Evolutionary conservation across 23 tunicate species (phyloP).

Genomic region (Ciona savignyi): DNA sequence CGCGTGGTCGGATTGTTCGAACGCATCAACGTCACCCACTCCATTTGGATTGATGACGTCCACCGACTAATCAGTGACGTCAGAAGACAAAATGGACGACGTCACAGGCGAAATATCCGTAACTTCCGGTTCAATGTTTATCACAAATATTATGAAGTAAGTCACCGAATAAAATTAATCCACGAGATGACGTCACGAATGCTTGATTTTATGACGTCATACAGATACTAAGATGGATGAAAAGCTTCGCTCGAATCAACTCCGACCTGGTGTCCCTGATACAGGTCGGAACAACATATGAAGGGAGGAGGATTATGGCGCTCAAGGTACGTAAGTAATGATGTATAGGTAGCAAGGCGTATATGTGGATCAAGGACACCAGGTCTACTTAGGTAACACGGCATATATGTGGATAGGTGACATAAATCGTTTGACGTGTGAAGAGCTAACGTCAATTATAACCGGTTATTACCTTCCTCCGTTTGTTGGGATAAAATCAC

Average conservation of each 20-base stretch:
- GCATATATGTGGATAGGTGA: no score
- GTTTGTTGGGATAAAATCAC: no score
- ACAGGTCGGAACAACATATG: constrained; percentile 55
- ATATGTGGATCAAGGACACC: no score
- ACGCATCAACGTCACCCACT: constrained; percentile 1
- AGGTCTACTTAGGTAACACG: no score
- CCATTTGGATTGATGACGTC: constrained; percentile 32
- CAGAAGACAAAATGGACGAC: background rate
- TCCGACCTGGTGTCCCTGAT: constrained; percentile 26
- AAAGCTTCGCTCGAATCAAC: constrained; percentile 22
- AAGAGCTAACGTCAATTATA: no score
- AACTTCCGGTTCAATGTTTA: constrained; percentile 25
- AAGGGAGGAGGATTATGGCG: constrained; percentile 42
- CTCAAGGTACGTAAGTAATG: constrained; percentile 59
- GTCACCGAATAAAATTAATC: background rate
- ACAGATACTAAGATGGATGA: constrained; percentile 61
- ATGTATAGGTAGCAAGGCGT: no score
- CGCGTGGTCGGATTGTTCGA: background rate
- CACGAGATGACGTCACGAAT: background rate
- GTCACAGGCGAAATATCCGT: constrained; percentile 15
- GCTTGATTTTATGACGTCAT: background rate
- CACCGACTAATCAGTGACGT: constrained; percentile 27
- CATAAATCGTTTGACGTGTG: no score
- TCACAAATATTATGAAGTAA: constrained; percentile 34
- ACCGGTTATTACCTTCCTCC: no score